These are phyloP conservation scores for Hermetia illucens DNA, from an alignment of 1,140 invertebrate species.

Conservation along the genomic window DNA sequence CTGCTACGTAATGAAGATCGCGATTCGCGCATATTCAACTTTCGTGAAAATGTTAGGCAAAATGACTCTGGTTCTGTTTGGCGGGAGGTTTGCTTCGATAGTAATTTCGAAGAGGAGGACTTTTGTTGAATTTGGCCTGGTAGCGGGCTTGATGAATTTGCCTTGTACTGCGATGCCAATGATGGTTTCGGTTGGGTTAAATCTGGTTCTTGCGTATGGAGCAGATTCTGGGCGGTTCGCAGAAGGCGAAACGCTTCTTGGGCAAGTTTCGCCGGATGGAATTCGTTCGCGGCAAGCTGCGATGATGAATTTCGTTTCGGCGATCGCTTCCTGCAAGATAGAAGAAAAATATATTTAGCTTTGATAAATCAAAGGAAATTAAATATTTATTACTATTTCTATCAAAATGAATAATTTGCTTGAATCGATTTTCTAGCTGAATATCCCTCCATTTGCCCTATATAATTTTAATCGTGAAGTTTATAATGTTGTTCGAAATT, in stretches of 20 bases:
- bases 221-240: constrained; percentile 47
- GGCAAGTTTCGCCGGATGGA: constrained; percentile 47
- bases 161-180: constrained; percentile 4
- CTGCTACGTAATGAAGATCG: constrained; percentile 25
- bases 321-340: constrained; percentile 19
- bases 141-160: neutral
- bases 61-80: constrained; percentile 1
- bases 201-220: constrained; percentile 47
- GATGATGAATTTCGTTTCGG: constrained; percentile 7
- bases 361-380: no score
- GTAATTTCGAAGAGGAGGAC: no score
- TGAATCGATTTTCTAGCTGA: no score
- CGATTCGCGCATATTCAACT: constrained; percentile 23
- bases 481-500: no score
- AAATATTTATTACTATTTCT: no score
- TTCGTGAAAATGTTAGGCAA: constrained; percentile 15
- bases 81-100: constrained; percentile 1
- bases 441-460: no score
- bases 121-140: neutral
- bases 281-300: constrained; percentile 31
- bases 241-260: constrained; percentile 51
- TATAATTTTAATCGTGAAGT: no score
- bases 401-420: no score
- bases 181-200: constrained; percentile 31
- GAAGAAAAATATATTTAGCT: constrained; percentile 3